A percentile compares a stretch with the other conserved stretches of the same genome.
These are phyloP conservation scores for Erebia aethiops DNA, from an alignment of 2,888 invertebrate species.

Conservation along the genomic window DNA sequence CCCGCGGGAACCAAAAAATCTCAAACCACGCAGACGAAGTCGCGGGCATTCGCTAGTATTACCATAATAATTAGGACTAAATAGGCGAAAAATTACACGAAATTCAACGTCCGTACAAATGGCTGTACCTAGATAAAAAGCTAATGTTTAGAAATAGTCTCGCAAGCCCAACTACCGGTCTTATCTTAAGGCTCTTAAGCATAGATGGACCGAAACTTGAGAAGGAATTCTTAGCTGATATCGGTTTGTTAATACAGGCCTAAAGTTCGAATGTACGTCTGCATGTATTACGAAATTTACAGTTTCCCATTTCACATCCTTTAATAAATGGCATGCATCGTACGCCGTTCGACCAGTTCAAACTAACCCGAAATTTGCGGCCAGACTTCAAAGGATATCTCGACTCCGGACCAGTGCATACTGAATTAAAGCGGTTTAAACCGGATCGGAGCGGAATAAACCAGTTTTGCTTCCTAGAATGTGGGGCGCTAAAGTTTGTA, in stretches of 20 bases:
- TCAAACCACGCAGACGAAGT: too few relatives aligned
- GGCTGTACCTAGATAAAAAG: too few relatives aligned
- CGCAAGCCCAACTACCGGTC: too few relatives aligned
- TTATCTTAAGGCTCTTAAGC: too few relatives aligned
- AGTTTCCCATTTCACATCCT: slow-evolving; percentile 1
- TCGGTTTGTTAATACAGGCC: background rate
- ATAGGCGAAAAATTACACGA: too few relatives aligned
- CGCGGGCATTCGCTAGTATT: too few relatives aligned
- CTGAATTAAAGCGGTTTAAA: slow-evolving; percentile 9
- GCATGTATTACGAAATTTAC: background rate
- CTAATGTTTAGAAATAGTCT: too few relatives aligned
- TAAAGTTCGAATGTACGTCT: background rate
- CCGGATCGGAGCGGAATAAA: background rate
- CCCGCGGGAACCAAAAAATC: too few relatives aligned
- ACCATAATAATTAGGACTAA: too few relatives aligned
- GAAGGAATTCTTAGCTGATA: too few relatives aligned
- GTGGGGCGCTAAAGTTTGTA: background rate
- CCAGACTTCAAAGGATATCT: background rate
- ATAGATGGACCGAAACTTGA: too few relatives aligned
- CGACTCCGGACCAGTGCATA: slow-evolving; percentile 3
- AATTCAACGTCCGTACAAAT: too few relatives aligned
- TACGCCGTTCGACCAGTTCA: slow-evolving; percentile 2
- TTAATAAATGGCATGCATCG: slow-evolving; percentile 6
- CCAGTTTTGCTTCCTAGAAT: background rate
- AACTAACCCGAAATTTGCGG: slow-evolving; percentile 7